Base-by-base conservation (phyloP, 2,888 invertebrate genomes). In the Andrena marginata region DNA sequence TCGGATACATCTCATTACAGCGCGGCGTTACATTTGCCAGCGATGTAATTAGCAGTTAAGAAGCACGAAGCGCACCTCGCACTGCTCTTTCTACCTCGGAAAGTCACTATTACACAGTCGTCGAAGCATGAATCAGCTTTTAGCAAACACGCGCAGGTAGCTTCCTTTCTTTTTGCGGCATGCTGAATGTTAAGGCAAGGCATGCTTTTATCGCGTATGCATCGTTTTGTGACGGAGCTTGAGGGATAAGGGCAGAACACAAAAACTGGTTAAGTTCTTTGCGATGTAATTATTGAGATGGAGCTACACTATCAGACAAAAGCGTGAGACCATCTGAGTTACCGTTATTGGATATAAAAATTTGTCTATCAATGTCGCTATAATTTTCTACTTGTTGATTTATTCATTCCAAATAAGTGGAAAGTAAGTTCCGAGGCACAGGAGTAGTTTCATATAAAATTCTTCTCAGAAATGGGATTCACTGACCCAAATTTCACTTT, bases 41-140 rank as follows among this genome's bases (percentile, higher is more conserved):
- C 20, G 51, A n/a, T 51, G 51, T 51, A 51, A 51, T 51, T 51
- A 51, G 51, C 20, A 51, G 20, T 51, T 51, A 51, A 51, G 51
- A 51, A 51, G 20, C 51, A 51, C 51, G 20, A 51, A 51, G 20
- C 51, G 51, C 51, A 20, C 51, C 7, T 51, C 20, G 6, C 51
- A 8, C 8, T 51, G 51, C 51, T 51, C 8, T 20, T 20, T 51
- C 51, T 51, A 20, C 51, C 51, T 51, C 20, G 8, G 51, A 51
- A 51, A 20, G 20, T 51, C 20, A 51, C 20, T 20, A 51, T 51
- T 51, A 51, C n/a, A 51, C 20, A 51, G 20, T 51, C 51, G 20
- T 20, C 51, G 51, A 20, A 51, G 51, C 51, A 51, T 51, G 20
- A 51, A 51, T 51, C 20, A 51, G 51, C 51, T 20, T 20, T 51